Base-by-base conservation (phyloP, 2,797 vertebrate species). In the Protosalanx chinensis region DNA sequence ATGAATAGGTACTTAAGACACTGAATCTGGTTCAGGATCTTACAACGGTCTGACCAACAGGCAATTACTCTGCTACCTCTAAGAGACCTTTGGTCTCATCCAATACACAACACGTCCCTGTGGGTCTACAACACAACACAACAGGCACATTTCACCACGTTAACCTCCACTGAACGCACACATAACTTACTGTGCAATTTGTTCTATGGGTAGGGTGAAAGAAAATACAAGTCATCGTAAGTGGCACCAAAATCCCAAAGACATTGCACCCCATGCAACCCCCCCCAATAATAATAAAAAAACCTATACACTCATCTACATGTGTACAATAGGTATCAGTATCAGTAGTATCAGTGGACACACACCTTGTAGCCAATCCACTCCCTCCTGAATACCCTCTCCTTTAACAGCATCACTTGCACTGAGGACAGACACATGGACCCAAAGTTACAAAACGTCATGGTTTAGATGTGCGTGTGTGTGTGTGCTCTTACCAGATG, bases 321-420 rank as follows among this genome's bases (percentile, higher is more conserved):
- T 30, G 57, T 30, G 35, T 32, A 58, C 67, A 56, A 6, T 18
- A 12, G 2, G 10, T 12, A 12, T 46, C 8, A 46, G 41, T 2
- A 27, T 27, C 23, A 27, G 23, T 27, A 27, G 10, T 12, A 12
- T 46, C 8, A 46, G 41, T 2, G 12, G 15, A 63, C 4, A 18
- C 27, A 37, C 95, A 98, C 97, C 97, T 94, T 99, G 97, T 65
- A 99, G 94, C 97, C 97, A 99, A 85, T 97, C 96, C 77, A 99
- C 91, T 33, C 97, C 97, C 86, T 98, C 96, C 82, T 97, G 95
- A 8, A 99, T 87, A 64, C 97, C 97, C 79, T 99, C 97, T 79
- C 96, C 97, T 90, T 95, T 96, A 74, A 98, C 90, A 70, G 96
- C 97, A 81, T 98, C 94, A 81, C 97, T 98, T 77, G 96, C 95